These are phyloP conservation scores for Branchinecta sandiegonensis DNA, from an alignment of 2,888 invertebrate species.

Conservation along the genomic window DNA sequence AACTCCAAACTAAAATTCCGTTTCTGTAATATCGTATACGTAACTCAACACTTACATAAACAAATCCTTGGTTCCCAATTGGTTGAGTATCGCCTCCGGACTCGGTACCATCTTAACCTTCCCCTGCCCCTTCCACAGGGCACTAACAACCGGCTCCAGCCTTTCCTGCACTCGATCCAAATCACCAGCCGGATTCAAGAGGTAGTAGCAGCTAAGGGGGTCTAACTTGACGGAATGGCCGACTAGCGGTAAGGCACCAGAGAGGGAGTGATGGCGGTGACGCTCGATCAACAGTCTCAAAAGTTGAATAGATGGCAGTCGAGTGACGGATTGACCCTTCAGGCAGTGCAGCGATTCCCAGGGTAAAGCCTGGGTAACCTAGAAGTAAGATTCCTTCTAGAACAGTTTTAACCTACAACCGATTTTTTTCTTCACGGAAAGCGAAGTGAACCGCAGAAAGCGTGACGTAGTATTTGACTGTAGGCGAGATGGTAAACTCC, in stretches of 20 bases:
- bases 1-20: not conserved
- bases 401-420: too few relatives aligned
- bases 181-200: not conserved
- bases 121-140: not conserved
- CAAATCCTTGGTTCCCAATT: not conserved
- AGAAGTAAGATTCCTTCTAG: not conserved
- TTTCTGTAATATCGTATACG: not conserved
- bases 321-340: conserved; percentile 1
- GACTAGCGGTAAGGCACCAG: not conserved
- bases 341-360: conserved; percentile 5
- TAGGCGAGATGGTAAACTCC: not conserved
- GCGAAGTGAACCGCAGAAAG: too few relatives aligned
- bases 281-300: not conserved
- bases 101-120: not conserved
- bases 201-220: not conserved
- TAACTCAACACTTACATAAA: not conserved
- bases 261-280: not conserved
- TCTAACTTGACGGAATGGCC: not conserved
- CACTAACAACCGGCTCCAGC: not conserved
- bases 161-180: not conserved
- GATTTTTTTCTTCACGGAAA: too few relatives aligned
- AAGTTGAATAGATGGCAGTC: not conserved
- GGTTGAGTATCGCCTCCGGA: not conserved
- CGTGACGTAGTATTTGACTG: too few relatives aligned
- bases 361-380: not conserved